Percentiles rank a stretch among this genome's conserved stretches.
Evolutionary conservation across 2,888 invertebrate species (phyloP).

Genomic region (Mythimna albipuncta): DNA sequence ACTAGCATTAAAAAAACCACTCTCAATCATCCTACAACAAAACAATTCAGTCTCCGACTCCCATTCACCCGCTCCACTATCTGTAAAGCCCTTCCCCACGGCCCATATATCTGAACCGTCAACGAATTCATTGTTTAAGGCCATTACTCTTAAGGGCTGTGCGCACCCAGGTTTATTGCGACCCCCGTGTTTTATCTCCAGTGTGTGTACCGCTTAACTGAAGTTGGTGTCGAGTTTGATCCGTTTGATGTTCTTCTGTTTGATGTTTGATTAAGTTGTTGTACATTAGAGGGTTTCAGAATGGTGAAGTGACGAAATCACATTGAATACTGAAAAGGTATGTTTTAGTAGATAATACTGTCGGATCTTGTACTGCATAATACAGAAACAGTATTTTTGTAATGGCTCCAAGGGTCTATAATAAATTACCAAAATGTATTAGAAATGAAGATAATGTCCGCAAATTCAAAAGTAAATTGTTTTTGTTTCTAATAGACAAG

Average conservation of each 20-base stretch:
- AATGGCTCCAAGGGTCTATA: too few relatives aligned
- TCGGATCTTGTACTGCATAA: too few relatives aligned
- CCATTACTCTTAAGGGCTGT: conserved; percentile 59
- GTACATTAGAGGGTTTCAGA: neutral
- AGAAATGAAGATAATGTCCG: too few relatives aligned
- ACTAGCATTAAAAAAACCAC: conserved; percentile 9
- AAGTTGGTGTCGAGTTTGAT: conserved; percentile 32
- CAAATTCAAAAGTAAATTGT: too few relatives aligned
- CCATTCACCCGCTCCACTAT: conserved; percentile 29
- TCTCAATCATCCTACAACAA: conserved; percentile 12
- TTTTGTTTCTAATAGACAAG: too few relatives aligned
- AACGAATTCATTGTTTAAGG: conserved; percentile 63
- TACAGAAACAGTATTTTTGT: too few relatives aligned
- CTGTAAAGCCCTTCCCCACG: conserved; percentile 36
- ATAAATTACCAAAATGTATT: too few relatives aligned
- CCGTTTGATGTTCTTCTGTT: conserved; percentile 9
- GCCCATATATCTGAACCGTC: conserved; percentile 58
- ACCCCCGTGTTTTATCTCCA: conserved; percentile 51
- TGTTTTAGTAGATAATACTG: neutral
- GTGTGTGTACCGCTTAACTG: conserved; percentile 39
- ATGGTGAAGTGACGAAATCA: neutral
- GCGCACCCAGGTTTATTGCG: conserved; percentile 55
- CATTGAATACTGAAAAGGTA: neutral
- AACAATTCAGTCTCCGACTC: conserved; percentile 11
- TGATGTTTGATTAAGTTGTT: conserved; percentile 22